A percentile compares a stretch with the other conserved stretches of the same genome.
Evolutionary conservation across 2,113 vertebrate species (phyloP).

Genomic region (Tylochromis polylepis): DNA sequence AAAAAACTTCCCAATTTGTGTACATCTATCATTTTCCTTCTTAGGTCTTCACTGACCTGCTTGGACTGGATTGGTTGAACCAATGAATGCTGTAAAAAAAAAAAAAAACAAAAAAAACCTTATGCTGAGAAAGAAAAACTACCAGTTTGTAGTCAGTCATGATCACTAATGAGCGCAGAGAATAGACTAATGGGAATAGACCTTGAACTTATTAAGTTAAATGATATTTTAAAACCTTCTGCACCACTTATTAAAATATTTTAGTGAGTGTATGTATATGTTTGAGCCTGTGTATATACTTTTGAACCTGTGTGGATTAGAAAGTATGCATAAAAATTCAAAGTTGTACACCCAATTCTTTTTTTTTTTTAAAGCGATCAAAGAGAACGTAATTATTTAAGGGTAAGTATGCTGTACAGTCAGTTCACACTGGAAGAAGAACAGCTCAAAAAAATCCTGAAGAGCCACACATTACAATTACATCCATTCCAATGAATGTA

Average conservation of each 20-base stretch:
- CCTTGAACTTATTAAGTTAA: too few relatives aligned
- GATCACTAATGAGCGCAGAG: too few relatives aligned
- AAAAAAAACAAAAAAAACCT: too few relatives aligned
- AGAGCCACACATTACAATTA: background rate
- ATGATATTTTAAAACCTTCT: too few relatives aligned
- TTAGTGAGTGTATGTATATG: too few relatives aligned
- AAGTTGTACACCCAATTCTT: background rate
- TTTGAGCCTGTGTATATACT: too few relatives aligned
- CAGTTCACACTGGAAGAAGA: background rate
- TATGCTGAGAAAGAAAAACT: too few relatives aligned
- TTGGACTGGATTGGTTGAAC: background rate
- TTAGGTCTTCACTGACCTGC: background rate
- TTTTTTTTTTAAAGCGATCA: background rate
- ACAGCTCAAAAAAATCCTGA: background rate
- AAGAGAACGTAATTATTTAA: background rate
- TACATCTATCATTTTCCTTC: background rate
- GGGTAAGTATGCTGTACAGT: background rate
- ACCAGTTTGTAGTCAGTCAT: too few relatives aligned
- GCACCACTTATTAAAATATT: too few relatives aligned
- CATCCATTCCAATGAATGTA: background rate
- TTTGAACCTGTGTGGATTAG: background rate
- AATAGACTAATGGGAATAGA: too few relatives aligned
- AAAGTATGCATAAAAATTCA: background rate
- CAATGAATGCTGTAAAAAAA: too few relatives aligned
- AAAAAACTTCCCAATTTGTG: background rate